Conservation (phyloP, 2,888 invertebrate species). For the Xestobium rufovillosum region DNA sequence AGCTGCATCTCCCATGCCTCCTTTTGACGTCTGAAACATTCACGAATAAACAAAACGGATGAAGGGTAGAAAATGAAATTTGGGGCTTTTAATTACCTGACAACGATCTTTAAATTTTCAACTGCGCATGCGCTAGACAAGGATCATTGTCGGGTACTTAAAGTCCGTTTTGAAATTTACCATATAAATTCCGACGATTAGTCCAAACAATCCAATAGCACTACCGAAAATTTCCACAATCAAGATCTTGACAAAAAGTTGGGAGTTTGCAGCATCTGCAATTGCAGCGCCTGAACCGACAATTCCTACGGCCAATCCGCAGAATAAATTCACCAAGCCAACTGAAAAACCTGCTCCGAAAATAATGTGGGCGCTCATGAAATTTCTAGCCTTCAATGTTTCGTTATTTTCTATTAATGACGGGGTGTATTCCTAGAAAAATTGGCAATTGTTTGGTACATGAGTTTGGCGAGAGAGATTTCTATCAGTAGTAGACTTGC, state of each 20-base stretch:
- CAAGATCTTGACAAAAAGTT: slow-evolving; percentile 91
- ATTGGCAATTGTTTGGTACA: no score
- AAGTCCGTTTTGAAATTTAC: background rate
- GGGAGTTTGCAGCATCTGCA: slow-evolving; percentile 90
- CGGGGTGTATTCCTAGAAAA: slow-evolving; percentile 39
- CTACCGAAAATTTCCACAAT: slow-evolving; percentile 97
- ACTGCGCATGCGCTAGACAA: no score
- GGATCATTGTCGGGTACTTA: no score
- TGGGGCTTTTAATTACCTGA: no score
- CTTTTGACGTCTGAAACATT: slow-evolving; percentile 1
- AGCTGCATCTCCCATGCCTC: slow-evolving; percentile 3
- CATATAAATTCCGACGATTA: slow-evolving; percentile 86
- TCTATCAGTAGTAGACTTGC: no score
- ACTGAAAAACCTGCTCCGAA: slow-evolving; percentile 91
- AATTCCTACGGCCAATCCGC: slow-evolving; percentile 87
- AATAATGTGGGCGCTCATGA: slow-evolving; percentile 79
- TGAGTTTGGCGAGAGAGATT: no score
- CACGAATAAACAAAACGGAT: no score
- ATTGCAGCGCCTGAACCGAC: slow-evolving; percentile 95
- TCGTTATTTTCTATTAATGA: slow-evolving; percentile 17
- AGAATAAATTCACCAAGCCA: slow-evolving; percentile 88
- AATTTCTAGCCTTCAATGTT: slow-evolving; percentile 53
- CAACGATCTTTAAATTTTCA: no score
- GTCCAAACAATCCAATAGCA: slow-evolving; percentile 93
- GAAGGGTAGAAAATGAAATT: no score